Evolutionary conservation across 2,797 vertebrate genomes (phyloP).

Genomic region (Pseudochirops corinnae): DNA sequence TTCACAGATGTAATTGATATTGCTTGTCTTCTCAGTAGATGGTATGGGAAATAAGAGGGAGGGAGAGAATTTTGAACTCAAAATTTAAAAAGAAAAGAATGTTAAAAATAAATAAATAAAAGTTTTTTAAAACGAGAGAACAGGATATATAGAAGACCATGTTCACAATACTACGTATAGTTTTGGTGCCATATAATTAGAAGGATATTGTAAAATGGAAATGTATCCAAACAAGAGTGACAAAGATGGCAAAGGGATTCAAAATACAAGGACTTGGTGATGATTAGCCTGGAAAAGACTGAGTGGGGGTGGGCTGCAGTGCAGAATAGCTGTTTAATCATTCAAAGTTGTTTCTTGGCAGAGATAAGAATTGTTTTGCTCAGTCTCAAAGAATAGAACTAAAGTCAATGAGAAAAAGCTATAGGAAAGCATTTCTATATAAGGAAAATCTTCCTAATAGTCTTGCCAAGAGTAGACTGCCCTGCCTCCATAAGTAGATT

Average conservation of each 20-base stretch:
- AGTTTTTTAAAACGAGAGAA: not conserved
- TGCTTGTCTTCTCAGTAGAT: not conserved
- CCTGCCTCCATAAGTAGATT: not conserved
- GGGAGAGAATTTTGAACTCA: not conserved
- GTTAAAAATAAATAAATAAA: not conserved
- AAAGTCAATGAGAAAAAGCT: not conserved
- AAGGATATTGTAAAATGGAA: not conserved
- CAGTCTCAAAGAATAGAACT: not conserved
- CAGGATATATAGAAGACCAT: not conserved
- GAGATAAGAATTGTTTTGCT: not conserved
- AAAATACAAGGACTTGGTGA: not conserved
- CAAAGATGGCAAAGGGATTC: not conserved
- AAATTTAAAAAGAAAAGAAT: not conserved
- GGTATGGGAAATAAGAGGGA: not conserved
- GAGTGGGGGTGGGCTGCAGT: not conserved
- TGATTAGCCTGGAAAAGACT: not conserved
- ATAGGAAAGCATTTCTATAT: not conserved
- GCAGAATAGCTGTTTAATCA: not conserved
- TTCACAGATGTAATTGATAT: not conserved
- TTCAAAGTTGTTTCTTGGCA: not conserved
- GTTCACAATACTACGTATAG: not conserved
- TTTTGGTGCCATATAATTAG: not conserved
- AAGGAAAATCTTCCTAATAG: not conserved
- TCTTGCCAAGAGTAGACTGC: not conserved
- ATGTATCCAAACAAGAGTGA: not conserved